Evolutionary conservation across 2,113 vertebrate genomes (phyloP), one percentile per base, ranked within the genome.

Genomic region (Myiozetetes cayanensis): DNA sequence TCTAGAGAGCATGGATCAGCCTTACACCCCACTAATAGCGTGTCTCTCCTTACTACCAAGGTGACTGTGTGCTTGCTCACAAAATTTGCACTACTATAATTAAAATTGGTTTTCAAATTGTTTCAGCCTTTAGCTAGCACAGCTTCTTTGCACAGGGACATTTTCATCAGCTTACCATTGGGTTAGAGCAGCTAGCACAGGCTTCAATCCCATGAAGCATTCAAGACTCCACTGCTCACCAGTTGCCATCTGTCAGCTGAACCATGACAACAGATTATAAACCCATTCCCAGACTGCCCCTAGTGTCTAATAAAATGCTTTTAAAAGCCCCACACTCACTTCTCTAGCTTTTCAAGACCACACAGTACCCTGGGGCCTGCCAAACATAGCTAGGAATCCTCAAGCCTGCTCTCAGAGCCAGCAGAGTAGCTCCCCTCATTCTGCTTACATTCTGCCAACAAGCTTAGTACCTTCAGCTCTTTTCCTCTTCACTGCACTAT

Each of bases 231-330:
- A 6, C 30, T 67, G 59, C 67, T 88, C 80, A 78, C 65, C 39
- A 59, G 70, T 63, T 68, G 66, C 89, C 86, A 94, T 90, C 83
- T 94, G 89, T 89, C 89, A 93, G 56, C 27, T 91, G 89, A 94
- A 93, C 83, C 94, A 49, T 75, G 52, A 78, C 76, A 84, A 66
- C 19, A 81, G 80, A 81, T 84, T 93, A 90, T 59, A 92, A 93
- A 88, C 76, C 27, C 65, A 63, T 87, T 77, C 55, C 74, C 68
- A 58, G 28, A 22, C 73, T 86, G 56, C 86, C 72, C 53, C 89
- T 93, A 37, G 86, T 84, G 88, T 15, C 55, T 56, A 89, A 87
- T 81, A 93, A 94, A 93, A 92, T 31, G 35, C 22, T 85, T 21
- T 81, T 93, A 67, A 93, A 94, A 93, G 52, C 33, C 31, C 13